phyloP scores from a whole-genome alignment of 2,888 invertebrate species.

The Eristalis pertinax region DNA sequence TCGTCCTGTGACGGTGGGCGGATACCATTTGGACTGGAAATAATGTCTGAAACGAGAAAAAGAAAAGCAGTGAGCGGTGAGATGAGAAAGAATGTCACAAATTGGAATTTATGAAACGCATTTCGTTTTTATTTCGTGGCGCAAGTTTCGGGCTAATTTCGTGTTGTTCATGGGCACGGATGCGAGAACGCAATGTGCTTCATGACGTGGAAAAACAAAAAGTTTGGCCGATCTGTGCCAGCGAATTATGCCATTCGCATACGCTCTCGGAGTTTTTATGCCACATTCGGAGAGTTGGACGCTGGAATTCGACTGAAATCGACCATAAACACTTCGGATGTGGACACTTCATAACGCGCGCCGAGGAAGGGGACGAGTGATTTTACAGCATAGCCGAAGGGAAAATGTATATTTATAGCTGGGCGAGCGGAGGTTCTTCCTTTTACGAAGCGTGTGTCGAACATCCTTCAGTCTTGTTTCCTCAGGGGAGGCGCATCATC shows the following conservation, averaged over 20 bases:
- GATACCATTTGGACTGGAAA: slow-evolving; percentile 47
- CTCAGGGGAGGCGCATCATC: neutral
- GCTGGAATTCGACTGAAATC: neutral
- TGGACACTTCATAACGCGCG: neutral
- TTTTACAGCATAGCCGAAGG: neutral
- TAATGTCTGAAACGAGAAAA: slow-evolving; percentile 35
- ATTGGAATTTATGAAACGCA: slow-evolving; percentile 18
- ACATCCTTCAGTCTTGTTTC: neutral
- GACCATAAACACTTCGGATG: neutral
- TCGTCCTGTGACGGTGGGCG: slow-evolving; percentile 13
- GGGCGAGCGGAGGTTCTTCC: neutral
- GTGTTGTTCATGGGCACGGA: neutral
- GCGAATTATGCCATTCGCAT: neutral
- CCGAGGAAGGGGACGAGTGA: neutral
- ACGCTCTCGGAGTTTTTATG: neutral
- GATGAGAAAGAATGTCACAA: slow-evolving; percentile 9
- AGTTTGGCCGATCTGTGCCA: neutral
- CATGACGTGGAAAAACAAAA: neutral
- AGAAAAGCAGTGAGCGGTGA: neutral
- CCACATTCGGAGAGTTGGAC: neutral
- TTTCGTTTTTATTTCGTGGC: neutral
- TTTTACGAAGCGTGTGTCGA: neutral
- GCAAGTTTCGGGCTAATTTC: slow-evolving; percentile 3
- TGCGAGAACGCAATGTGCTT: neutral
- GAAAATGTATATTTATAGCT: neutral